These are phyloP conservation scores for Cygnus atratus DNA, from an alignment of 2,113 vertebrate genomes.

Conservation along the genomic window DNA sequence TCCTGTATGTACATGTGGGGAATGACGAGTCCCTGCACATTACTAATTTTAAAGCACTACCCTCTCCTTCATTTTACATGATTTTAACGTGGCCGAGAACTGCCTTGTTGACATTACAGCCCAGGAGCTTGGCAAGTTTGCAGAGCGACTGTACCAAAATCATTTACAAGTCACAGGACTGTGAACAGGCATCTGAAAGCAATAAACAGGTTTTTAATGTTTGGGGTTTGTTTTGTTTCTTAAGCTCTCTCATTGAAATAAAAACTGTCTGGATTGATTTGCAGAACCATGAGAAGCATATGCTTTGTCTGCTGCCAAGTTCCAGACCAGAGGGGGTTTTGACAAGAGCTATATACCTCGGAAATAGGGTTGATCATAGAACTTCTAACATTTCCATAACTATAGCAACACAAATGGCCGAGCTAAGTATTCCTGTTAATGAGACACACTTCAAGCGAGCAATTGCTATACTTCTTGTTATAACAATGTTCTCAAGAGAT, in stretches of 20 bases:
- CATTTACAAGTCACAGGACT: slow-evolving; percentile 40
- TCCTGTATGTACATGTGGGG: accelerated
- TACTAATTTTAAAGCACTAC: neutral
- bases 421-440: slow-evolving; percentile 49
- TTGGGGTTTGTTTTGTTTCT: slow-evolving; percentile 34
- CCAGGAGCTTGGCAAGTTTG: slow-evolving; percentile 10
- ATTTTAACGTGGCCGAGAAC: neutral
- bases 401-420: slow-evolving; percentile 50
- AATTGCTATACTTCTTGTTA: neutral
- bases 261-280: slow-evolving; percentile 32
- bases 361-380: slow-evolving; percentile 25
- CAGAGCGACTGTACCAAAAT: neutral
- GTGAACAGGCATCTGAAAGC: slow-evolving; percentile 58
- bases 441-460: slow-evolving; percentile 22
- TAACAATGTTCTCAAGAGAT: slow-evolving; percentile 25
- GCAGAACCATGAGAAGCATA: neutral
- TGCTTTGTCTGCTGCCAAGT: slow-evolving; percentile 27
- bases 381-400: slow-evolving; percentile 46
- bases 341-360: slow-evolving; percentile 21
- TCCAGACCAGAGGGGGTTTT: slow-evolving; percentile 23
- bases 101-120: neutral
- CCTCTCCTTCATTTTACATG: neutral
- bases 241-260: slow-evolving; percentile 32
- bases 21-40: neutral
- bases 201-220: slow-evolving; percentile 50